A percentile compares a stretch with the other conserved stretches of the same genome.
Evolutionary conservation across 2,113 vertebrate genomes (phyloP).

Genomic region (Riparia riparia): DNA sequence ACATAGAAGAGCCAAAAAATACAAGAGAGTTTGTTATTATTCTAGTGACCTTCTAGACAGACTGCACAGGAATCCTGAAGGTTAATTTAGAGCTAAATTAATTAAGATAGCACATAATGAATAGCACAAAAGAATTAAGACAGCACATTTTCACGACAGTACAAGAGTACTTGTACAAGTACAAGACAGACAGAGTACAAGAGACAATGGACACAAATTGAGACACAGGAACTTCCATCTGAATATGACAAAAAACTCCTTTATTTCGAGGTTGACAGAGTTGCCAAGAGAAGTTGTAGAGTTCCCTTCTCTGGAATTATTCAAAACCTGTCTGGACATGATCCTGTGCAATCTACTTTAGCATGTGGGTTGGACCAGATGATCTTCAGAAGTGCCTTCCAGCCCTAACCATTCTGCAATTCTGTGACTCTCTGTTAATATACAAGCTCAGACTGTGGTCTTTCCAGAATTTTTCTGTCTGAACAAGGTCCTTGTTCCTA

Average conservation of each 20-base stretch:
- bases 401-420: background rate
- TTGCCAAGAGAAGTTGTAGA: background rate
- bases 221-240: background rate
- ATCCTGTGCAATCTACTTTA: background rate
- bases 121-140: background rate
- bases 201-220: background rate
- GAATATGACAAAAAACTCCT: background rate
- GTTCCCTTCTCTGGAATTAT: background rate
- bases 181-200: too few relatives aligned
- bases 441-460: background rate
- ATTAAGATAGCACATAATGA: slow-evolving; percentile 17
- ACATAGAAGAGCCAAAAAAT: slow-evolving; percentile 13
- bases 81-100: slow-evolving; percentile 63
- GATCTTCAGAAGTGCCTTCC: background rate
- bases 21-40: slow-evolving; percentile 38
- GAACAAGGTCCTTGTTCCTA: background rate
- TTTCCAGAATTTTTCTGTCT: slow-evolving; percentile 16
- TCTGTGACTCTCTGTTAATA: background rate
- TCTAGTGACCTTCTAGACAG: slow-evolving; percentile 40
- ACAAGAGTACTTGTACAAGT: too few relatives aligned
- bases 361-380: background rate
- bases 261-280: background rate
- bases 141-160: background rate
- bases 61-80: slow-evolving; percentile 20
- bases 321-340: background rate